Conservation (phyloP, 2,888 invertebrate genomes). For the Diaperis boleti region DNA sequence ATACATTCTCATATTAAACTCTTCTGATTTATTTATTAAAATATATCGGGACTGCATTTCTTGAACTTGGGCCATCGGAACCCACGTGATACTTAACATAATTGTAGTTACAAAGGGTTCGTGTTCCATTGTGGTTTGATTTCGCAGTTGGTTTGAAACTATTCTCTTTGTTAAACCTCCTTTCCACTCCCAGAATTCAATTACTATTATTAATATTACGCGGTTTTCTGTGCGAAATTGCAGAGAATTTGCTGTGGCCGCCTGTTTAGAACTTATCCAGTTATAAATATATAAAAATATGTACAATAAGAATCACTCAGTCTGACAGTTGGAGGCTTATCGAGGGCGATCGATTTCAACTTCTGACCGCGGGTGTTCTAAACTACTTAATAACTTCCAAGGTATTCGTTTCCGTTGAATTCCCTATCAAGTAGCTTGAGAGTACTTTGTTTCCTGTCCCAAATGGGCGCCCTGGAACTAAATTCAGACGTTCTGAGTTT, state of each 20-base stretch:
- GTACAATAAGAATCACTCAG: conserved; percentile 33
- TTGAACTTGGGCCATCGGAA: conserved; percentile 3
- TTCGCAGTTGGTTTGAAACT: conserved; percentile 24
- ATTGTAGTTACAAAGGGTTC: conserved; percentile 16
- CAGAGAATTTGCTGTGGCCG: neutral
- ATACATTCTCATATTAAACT: conserved; percentile 1
- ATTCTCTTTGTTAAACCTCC: conserved; percentile 18
- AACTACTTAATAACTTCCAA: conserved; percentile 46
- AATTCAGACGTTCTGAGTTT: conserved; percentile 29
- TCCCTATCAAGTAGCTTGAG: conserved; percentile 39
- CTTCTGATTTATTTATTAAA: conserved; percentile 18
- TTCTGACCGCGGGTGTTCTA: conserved; percentile 43
- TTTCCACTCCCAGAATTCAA: conserved; percentile 21
- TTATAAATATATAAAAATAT: conserved; percentile 23
- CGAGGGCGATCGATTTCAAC: conserved; percentile 44
- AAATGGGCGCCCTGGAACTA: conserved; percentile 31
- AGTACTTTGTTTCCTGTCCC: conserved; percentile 43
- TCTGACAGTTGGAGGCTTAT: conserved; percentile 38
- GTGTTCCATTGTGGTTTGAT: conserved; percentile 28
- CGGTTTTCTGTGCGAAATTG: conserved; percentile 5
- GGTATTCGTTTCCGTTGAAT: conserved; percentile 45
- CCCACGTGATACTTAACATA: neutral
- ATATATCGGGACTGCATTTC: conserved; percentile 8
- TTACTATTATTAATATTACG: conserved; percentile 19
- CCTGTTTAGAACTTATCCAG: conserved; percentile 7